A percentile compares a stretch with the other conserved stretches of the same genome.
Evolutionary conservation across 1,140 invertebrate genomes (phyloP).

Genomic region (Melipona quadrifasciata): DNA sequence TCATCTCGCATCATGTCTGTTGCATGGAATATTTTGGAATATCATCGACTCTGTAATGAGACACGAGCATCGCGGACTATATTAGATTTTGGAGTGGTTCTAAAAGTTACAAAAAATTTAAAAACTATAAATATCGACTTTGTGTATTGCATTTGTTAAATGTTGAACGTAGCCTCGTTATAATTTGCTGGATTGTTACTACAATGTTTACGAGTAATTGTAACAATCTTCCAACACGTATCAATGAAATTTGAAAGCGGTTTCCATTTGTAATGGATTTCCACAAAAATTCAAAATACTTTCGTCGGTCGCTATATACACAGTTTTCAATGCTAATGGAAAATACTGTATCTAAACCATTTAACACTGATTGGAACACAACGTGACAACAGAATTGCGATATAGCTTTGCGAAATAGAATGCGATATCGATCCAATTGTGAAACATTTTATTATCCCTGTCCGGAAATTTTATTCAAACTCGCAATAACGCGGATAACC

Average conservation of each 20-base stretch:
- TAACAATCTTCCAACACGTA: too few species aligned
- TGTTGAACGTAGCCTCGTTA: neutral
- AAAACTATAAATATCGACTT: neutral
- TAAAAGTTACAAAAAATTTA: neutral
- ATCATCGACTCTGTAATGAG: neutral
- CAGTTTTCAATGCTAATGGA: too few species aligned
- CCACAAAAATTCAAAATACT: too few species aligned
- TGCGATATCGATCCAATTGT: neutral
- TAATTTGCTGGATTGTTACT: neutral
- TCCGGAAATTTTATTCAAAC: neutral
- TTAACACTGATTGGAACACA: neutral
- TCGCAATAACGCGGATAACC: neutral
- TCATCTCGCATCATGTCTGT: neutral
- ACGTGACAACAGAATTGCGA: neutral
- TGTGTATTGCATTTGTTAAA: neutral
- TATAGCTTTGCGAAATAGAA: neutral
- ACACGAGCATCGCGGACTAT: neutral
- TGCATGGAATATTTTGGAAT: neutral
- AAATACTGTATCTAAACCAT: neutral
- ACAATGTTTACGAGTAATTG: neutral
- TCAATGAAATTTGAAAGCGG: too few species aligned
- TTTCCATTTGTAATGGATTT: too few species aligned
- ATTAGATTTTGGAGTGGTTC: neutral
- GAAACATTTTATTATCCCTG: neutral
- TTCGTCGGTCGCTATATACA: too few species aligned